Base-by-base conservation (phyloP, 2,888 invertebrate genomes). In the Protula sp. region DNA sequence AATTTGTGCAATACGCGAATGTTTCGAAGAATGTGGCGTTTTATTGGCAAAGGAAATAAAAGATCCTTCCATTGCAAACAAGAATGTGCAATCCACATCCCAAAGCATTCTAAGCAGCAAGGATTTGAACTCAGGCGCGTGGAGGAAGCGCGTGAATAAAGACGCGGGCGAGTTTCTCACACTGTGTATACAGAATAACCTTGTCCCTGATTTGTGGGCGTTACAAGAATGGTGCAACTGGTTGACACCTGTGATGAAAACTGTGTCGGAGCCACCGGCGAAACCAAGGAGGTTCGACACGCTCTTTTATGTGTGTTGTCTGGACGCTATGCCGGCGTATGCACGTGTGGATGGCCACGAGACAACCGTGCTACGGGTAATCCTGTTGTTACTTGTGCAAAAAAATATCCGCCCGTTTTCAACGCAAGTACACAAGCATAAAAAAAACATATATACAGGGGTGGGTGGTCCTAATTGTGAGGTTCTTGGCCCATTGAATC, bases 281-380 rank as follows among this genome's bases (percentile, higher is more conserved):
- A 38, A 19, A 38, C 38, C 38, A 14, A 9, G 38, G 9, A 38
- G 38, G 38, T 38, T 38, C 19, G 68, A 68, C 51, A 68, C 66
- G 19, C 54, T 65, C 30, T 68, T 68, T 57, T 68, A 60, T 55
- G 26, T 65, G 28, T 67, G 68, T 54, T 65, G 66, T 28, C 47
- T 68, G 29, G 63, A 67, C 28, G 27, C 53, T 4, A 31, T 47
- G 47, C 55, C 28, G 27, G 30, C 54, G 53, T n/a, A n/a, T n/a
- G 55, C 52, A 5, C 22, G 19, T 3, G 47, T 31, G 9, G 48
- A 28, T 9, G 3, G 52, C 3, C 45, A 63, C 30, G 63, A 65
- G 38, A 60, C 52, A n/a, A 22, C 50, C 2, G n/a, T 0, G 48
- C 24, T 27, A 1, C 29, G 55, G 54, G 51, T 60, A 38, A 29